Percentiles rank a stretch among this genome's conserved stretches.
Evolutionary conservation across 2,888 invertebrate genomes (phyloP).

Genomic region (Galerucella pusilla): DNA sequence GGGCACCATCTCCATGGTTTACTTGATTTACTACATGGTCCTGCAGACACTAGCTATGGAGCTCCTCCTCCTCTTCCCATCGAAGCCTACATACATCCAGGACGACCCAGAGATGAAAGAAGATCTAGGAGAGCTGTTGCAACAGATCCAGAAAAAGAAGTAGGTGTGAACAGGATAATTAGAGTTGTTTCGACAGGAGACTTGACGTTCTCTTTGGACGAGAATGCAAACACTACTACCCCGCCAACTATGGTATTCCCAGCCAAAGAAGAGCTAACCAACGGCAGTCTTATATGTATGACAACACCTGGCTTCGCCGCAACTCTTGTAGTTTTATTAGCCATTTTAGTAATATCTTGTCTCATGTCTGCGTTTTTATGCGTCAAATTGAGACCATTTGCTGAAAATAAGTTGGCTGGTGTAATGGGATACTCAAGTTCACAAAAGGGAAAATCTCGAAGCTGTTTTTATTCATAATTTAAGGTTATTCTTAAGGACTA

Average conservation of each 20-base stretch:
- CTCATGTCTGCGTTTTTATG: conserved; percentile 88
- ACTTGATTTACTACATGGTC: conserved; percentile 70
- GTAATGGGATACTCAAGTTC: conserved; percentile 45
- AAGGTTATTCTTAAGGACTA: conserved; percentile 3
- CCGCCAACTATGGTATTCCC: conserved; percentile 79
- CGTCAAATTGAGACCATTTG: conserved; percentile 80
- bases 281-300: conserved; percentile 84
- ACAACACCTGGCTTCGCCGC: conserved; percentile 94
- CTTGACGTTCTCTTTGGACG: conserved; percentile 85
- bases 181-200: conserved; percentile 93
- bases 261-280: conserved; percentile 68
- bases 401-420: conserved; percentile 62
- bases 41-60: conserved; percentile 73
- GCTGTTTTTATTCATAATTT: conserved; percentile 75
- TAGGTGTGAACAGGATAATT: conserved; percentile 87
- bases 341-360: conserved; percentile 86
- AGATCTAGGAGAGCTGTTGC: conserved; percentile 72
- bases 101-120: conserved; percentile 79
- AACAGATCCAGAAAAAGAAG: conserved; percentile 76
- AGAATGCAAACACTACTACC: conserved; percentile 70
- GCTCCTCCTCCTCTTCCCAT: conserved; percentile 71
- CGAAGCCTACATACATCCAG: conserved; percentile 75
- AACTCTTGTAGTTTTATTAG: conserved; percentile 83
- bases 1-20: conserved; percentile 57
- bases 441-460: conserved; percentile 66